Conservation (phyloP, 2,797 vertebrate species). For the Centropyge bicolor region DNA sequence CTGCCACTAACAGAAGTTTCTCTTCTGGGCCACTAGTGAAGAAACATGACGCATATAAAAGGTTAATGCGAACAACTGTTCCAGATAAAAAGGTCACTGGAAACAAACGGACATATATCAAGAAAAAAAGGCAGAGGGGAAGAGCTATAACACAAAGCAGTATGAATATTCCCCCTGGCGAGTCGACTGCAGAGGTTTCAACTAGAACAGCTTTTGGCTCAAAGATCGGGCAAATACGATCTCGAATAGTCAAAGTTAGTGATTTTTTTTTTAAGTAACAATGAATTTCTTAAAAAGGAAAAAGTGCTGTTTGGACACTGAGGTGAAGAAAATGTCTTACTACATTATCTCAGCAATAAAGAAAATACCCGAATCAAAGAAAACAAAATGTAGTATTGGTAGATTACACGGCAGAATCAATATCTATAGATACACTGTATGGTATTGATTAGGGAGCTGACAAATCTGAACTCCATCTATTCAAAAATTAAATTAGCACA, state of each 20-base stretch:
- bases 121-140: slow-evolving; percentile 29
- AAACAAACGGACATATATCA: slow-evolving; percentile 68
- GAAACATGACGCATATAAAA: slow-evolving; percentile 78
- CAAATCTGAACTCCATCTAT: slow-evolving; percentile 4
- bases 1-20: slow-evolving; percentile 53
- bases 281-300: slow-evolving; percentile 6
- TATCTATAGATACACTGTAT: slow-evolving; percentile 25
- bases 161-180: slow-evolving; percentile 41
- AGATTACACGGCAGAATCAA: slow-evolving; percentile 11
- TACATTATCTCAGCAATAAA: slow-evolving; percentile 3
- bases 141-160: slow-evolving; percentile 35
- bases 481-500: slow-evolving; percentile 16
- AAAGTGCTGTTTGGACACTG: neutral
- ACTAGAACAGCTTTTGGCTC: slow-evolving; percentile 21
- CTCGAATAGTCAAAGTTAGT: slow-evolving; percentile 21
- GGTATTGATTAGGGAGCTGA: slow-evolving; percentile 17
- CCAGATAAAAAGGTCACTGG: slow-evolving; percentile 79
- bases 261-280: slow-evolving; percentile 25
- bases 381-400: neutral
- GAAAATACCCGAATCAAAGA: neutral
- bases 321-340: slow-evolving; percentile 20
- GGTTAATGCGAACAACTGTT: slow-evolving; percentile 78
- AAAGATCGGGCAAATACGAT: slow-evolving; percentile 11
- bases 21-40: slow-evolving; percentile 68
- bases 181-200: slow-evolving; percentile 36